phyloP scores from a whole-genome alignment of 2,797 vertebrate genomes.

The Cephalopachus bancanus region DNA sequence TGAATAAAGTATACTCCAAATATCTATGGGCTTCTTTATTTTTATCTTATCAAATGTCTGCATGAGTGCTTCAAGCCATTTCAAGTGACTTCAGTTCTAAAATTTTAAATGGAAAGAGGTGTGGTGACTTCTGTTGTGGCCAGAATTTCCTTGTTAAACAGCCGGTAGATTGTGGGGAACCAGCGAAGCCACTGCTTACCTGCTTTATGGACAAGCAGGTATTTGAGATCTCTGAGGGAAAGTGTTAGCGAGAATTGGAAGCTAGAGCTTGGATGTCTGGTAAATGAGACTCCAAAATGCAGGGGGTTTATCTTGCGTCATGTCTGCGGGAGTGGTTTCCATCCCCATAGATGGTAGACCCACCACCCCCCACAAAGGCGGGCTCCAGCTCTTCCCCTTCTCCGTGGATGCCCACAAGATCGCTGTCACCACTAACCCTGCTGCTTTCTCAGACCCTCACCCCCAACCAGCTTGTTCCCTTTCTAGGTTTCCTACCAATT shows the following conservation, averaged over 20 bases:
- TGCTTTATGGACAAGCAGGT: background rate
- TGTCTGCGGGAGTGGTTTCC: background rate
- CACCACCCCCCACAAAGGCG: rapidly evolving
- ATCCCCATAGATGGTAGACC: rapidly evolving
- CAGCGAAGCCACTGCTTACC: no score
- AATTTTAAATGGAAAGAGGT: background rate
- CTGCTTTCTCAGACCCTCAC: no score
- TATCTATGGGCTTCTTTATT: background rate
- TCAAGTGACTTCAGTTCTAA: background rate
- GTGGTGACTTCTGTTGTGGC: background rate
- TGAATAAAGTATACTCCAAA: constrained; percentile 65
- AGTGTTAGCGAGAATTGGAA: background rate
- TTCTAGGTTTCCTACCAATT: background rate
- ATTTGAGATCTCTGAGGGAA: background rate
- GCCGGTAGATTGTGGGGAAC: background rate
- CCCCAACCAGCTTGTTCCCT: background rate
- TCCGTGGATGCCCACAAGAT: background rate
- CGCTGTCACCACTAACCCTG: background rate
- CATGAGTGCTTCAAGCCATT: background rate
- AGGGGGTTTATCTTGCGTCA: rapidly evolving
- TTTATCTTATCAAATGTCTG: background rate
- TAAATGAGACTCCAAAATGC: background rate
- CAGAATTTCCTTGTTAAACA: background rate
- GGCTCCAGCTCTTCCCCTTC: background rate
- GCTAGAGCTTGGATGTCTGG: background rate